phyloP scores from a whole-genome alignment of 2,888 invertebrate species.

The Steromphala cineraria region DNA sequence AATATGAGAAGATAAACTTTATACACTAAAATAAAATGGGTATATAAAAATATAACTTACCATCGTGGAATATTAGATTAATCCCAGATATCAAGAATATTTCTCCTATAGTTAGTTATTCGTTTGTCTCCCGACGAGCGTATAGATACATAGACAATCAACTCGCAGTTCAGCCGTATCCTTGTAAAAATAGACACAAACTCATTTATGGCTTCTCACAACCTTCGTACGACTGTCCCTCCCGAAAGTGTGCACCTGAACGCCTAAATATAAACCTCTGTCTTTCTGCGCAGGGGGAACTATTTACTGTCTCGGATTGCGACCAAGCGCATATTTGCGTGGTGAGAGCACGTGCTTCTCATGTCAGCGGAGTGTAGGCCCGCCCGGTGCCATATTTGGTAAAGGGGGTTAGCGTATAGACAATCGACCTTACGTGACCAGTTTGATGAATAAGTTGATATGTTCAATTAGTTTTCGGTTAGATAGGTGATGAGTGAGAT shows the following conservation, averaged over 20 bases:
- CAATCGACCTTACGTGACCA: neutral
- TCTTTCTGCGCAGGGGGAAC: neutral
- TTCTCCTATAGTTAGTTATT: neutral
- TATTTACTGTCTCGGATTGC: constrained; percentile 15
- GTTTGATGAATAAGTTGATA: no score
- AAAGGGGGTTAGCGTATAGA: neutral
- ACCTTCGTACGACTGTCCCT: neutral
- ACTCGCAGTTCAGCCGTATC: neutral
- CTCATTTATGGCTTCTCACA: neutral
- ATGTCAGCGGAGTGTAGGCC: neutral
- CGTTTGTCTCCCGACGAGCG: neutral
- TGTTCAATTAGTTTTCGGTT: no score
- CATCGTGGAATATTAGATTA: neutral
- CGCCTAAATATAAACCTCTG: neutral
- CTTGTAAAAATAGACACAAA: constrained; percentile 5
- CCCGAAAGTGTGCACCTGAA: neutral
- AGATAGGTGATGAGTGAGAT: no score
- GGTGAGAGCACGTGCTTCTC: constrained; percentile 18
- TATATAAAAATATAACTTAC: neutral
- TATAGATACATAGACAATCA: neutral
- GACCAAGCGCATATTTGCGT: neutral
- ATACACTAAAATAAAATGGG: neutral
- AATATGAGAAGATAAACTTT: neutral
- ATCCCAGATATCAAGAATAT: neutral
- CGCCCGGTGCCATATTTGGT: constrained; percentile 1